These are phyloP conservation scores for Cenopis cana DNA, from an alignment of 2,888 invertebrate genomes.

Conservation along the genomic window DNA sequence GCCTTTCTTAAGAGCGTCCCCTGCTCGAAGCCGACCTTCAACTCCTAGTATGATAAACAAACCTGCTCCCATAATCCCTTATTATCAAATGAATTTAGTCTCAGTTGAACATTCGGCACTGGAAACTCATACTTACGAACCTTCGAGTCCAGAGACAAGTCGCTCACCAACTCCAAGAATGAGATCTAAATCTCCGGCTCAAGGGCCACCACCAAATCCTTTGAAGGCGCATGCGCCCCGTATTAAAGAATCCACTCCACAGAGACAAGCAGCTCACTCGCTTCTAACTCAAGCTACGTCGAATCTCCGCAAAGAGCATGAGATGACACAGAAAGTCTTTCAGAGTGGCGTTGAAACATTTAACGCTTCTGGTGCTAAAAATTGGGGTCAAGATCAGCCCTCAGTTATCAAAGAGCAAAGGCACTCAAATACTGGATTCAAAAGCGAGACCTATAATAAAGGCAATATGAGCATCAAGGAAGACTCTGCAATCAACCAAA, in stretches of 20 bases:
- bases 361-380: slow-evolving; percentile 62
- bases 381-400: slow-evolving; percentile 73
- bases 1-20: slow-evolving; percentile 80
- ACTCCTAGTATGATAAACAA: slow-evolving; percentile 90
- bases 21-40: slow-evolving; percentile 83
- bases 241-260: slow-evolving; percentile 81
- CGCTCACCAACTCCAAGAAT: slow-evolving; percentile 88
- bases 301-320: slow-evolving; percentile 76
- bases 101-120: slow-evolving; percentile 87
- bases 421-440: slow-evolving; percentile 78
- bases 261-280: slow-evolving; percentile 69
- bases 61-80: slow-evolving; percentile 90
- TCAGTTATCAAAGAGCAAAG: slow-evolving; percentile 76
- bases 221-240: slow-evolving; percentile 87
- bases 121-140: slow-evolving; percentile 86
- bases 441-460: slow-evolving; percentile 78
- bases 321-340: slow-evolving; percentile 73
- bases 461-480: slow-evolving; percentile 71
- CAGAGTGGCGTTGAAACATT: slow-evolving; percentile 68
- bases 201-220: slow-evolving; percentile 89
- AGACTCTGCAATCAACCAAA: slow-evolving; percentile 72
- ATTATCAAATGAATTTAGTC: slow-evolving; percentile 91
- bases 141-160: slow-evolving; percentile 84
- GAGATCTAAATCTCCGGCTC: slow-evolving; percentile 88
- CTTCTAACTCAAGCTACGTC: slow-evolving; percentile 66